Percentiles rank a stretch among this genome's conserved stretches.
Conservation (phyloP, 1,140 invertebrate genomes). For the Hyposmocoma kahamanoa region DNA sequence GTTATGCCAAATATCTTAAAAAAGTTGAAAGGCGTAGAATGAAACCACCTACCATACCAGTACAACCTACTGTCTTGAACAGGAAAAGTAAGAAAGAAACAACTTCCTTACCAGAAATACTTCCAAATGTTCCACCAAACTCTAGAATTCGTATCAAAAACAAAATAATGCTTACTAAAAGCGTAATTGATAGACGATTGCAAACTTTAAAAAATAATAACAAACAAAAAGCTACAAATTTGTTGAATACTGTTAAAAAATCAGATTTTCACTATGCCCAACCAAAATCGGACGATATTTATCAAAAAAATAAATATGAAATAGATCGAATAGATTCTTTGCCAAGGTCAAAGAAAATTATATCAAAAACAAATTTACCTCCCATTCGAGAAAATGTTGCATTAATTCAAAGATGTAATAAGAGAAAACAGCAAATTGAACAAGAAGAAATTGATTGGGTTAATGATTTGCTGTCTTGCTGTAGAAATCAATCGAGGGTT, state of each 20-base stretch:
- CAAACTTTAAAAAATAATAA: constrained; percentile 55
- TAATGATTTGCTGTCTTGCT: constrained; percentile 60
- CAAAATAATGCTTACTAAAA: constrained; percentile 57
- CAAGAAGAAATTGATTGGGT: constrained; percentile 71
- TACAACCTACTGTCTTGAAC: constrained; percentile 47
- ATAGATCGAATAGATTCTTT: constrained; percentile 22
- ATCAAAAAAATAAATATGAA: constrained; percentile 31
- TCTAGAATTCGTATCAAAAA: constrained; percentile 34
- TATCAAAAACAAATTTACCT: constrained; percentile 21
- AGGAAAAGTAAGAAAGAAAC: constrained; percentile 33
- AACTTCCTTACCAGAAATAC: constrained; percentile 8
- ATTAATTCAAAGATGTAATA: constrained; percentile 66
- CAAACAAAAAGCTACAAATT: constrained; percentile 53
- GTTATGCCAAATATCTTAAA: constrained; percentile 52
- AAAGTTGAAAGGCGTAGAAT: constrained; percentile 44
- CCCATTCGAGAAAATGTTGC: constrained; percentile 64
- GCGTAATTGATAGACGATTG: constrained; percentile 47
- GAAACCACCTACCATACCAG: constrained; percentile 51
- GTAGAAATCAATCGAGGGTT: constrained; percentile 48
- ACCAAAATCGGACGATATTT: constrained; percentile 41
- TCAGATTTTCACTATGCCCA: constrained; percentile 38
- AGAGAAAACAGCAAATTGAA: constrained; percentile 60
- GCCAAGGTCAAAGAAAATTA: constrained; percentile 20
- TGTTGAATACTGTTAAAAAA: constrained; percentile 58
- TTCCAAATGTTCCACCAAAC: constrained; percentile 39